These are phyloP conservation scores for Clarias fuscus DNA, from an alignment of 2,797 vertebrate genomes.

Conservation along the genomic window DNA sequence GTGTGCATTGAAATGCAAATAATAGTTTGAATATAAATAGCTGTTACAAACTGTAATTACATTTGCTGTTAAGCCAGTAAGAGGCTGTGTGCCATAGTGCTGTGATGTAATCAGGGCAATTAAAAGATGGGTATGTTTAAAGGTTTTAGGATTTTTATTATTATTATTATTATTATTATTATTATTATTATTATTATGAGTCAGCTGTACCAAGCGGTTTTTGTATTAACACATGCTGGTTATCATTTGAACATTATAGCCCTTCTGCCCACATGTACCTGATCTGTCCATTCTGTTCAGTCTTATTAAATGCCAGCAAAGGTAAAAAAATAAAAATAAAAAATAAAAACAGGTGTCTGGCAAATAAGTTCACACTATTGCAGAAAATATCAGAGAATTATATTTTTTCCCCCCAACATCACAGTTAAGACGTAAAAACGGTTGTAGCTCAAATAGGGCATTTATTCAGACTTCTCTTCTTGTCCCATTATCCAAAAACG, in stretches of 20 bases:
- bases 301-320: not conserved
- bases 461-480: too few species aligned
- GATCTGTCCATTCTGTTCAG: not conserved
- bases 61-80: conserved; percentile 39
- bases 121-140: conserved; percentile 7
- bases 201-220: not conserved
- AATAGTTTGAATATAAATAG: conserved; percentile 61
- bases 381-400: not conserved
- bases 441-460: too few species aligned
- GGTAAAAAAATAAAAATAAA: not conserved
- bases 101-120: conserved; percentile 1
- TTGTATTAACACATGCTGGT: not conserved
- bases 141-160: not conserved
- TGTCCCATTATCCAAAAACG: too few species aligned
- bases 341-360: not conserved
- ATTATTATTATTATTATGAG: not conserved
- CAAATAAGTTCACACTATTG: not conserved
- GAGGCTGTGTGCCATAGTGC: conserved; percentile 40
- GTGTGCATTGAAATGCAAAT: conserved; percentile 57
- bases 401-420: not conserved
- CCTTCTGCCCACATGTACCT: not conserved
- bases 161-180: too few species aligned
- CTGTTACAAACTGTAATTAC: conserved; percentile 53
- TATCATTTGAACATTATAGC: not conserved
- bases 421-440: too few species aligned